These are phyloP conservation scores for Varroa destructor DNA, from an alignment of 1,140 invertebrate species.

Conservation along the genomic window DNA sequence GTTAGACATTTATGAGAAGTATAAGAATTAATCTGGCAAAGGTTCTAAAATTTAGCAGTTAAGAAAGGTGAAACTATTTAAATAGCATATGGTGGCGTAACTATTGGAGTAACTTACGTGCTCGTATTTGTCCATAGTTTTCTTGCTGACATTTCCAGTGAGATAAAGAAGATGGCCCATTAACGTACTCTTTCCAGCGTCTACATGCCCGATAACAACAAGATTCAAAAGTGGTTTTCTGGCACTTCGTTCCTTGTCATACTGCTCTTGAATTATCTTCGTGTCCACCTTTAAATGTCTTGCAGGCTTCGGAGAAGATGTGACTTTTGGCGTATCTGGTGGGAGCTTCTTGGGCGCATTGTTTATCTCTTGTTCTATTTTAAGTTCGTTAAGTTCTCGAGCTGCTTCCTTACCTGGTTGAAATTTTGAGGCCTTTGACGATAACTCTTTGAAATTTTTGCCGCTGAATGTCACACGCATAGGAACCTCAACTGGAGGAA, in stretches of 20 bases:
- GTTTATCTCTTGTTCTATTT: not conserved
- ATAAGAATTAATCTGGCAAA: too few relatives aligned
- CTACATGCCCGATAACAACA: constrained; percentile 95
- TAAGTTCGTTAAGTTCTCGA: constrained; percentile 22
- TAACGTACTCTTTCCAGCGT: constrained; percentile 95
- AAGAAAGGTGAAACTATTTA: too few relatives aligned
- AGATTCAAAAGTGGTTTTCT: constrained; percentile 77
- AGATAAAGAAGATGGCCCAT: constrained; percentile 83
- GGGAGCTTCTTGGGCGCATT: constrained; percentile 21
- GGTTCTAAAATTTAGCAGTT: too few relatives aligned
- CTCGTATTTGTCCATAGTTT: constrained; percentile 90
- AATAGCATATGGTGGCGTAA: too few relatives aligned
- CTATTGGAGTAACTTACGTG: not conserved
- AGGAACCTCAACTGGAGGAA: constrained; percentile 9
- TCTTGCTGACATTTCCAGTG: constrained; percentile 69
- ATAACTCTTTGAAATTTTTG: constrained; percentile 9
- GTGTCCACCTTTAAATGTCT: constrained; percentile 43
- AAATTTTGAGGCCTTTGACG: not conserved
- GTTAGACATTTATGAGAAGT: too few relatives aligned
- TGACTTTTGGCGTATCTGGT: constrained; percentile 21
- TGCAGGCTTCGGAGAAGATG: not conserved
- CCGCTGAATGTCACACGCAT: constrained; percentile 5
- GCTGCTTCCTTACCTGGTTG: constrained; percentile 17
- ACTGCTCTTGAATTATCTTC: constrained; percentile 44
- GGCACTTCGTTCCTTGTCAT: constrained; percentile 55